Conservation (phyloP, 1,140 invertebrate species). For the Calephelis virginiensis region DNA sequence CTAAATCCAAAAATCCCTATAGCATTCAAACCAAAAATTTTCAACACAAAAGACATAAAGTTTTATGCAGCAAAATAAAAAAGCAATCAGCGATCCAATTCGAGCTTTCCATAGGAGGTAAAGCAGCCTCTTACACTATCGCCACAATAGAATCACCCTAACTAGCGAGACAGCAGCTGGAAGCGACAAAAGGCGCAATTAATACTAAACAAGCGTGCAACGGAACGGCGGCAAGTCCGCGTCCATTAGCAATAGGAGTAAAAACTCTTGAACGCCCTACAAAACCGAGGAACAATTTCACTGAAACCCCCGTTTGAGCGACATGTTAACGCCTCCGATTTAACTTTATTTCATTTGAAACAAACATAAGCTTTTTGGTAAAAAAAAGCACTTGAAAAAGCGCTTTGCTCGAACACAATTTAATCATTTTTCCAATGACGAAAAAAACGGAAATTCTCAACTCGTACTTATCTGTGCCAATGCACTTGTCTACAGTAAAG, state of each 20-base stretch:
- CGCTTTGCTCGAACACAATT: background rate
- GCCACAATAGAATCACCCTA: constrained; percentile 36
- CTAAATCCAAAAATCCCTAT: too few species aligned
- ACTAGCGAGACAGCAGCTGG: constrained; percentile 45
- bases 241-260: constrained; percentile 59
- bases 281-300: constrained; percentile 50
- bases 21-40: too few species aligned
- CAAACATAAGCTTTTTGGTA: constrained; percentile 30
- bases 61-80: constrained; percentile 7
- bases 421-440: too few species aligned
- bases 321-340: constrained; percentile 57
- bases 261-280: constrained; percentile 51
- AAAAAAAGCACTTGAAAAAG: too few species aligned
- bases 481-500: too few species aligned
- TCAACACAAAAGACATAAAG: too few species aligned
- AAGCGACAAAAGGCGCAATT: constrained; percentile 71
- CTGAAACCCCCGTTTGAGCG: constrained; percentile 43
- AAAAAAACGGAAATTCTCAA: too few species aligned
- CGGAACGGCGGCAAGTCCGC: constrained; percentile 49
- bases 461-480: too few species aligned
- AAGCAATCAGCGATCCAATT: constrained; percentile 33
- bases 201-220: constrained; percentile 64
- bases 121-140: constrained; percentile 32
- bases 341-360: constrained; percentile 45
- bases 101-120: constrained; percentile 28